Evolutionary conservation across 92 coral and sea anemone genomes (phyloP).

Genomic region (Galaxea fascicularis): DNA sequence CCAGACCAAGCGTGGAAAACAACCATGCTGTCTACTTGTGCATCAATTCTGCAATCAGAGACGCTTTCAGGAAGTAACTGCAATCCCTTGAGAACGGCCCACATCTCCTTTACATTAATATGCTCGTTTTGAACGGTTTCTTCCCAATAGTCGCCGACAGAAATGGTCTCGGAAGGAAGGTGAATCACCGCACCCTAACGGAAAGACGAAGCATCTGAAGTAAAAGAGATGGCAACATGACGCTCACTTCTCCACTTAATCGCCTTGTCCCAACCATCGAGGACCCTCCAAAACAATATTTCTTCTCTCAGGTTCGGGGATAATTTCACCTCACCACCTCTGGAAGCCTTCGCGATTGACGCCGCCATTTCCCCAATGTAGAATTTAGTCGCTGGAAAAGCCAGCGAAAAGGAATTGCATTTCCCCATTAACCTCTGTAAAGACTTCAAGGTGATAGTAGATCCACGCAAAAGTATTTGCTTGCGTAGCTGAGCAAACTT

Average conservation of each 20-base stretch:
- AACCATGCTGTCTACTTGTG: conserved; percentile 22
- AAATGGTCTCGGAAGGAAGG: conserved; percentile 37
- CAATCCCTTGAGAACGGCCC: conserved; percentile 49
- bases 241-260: conserved; percentile 56
- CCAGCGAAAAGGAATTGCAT: conserved; percentile 65
- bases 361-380: conserved; percentile 20
- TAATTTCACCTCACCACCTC: conserved; percentile 27
- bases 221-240: conserved; percentile 44
- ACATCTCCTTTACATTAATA: conserved; percentile 57
- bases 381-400: conserved; percentile 60
- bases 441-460: conserved; percentile 34
- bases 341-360: conserved; percentile 36
- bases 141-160: conserved; percentile 68
- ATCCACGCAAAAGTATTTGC: conserved; percentile 17
- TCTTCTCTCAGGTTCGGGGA: conserved; percentile 44
- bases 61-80: conserved; percentile 33
- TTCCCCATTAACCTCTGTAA: conserved; percentile 66
- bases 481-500: conserved; percentile 60
- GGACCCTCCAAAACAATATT: conserved; percentile 67
- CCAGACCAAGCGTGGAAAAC: conserved; percentile 1
- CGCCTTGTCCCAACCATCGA: conserved; percentile 54
- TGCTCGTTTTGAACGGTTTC: conserved; percentile 23
- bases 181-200: conserved; percentile 60
- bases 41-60: conserved; percentile 21
- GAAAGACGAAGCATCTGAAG: conserved; percentile 55